Evolutionary conservation across 2,888 invertebrate species (phyloP).

Genomic region (Ptycholaimellus sp.): DNA sequence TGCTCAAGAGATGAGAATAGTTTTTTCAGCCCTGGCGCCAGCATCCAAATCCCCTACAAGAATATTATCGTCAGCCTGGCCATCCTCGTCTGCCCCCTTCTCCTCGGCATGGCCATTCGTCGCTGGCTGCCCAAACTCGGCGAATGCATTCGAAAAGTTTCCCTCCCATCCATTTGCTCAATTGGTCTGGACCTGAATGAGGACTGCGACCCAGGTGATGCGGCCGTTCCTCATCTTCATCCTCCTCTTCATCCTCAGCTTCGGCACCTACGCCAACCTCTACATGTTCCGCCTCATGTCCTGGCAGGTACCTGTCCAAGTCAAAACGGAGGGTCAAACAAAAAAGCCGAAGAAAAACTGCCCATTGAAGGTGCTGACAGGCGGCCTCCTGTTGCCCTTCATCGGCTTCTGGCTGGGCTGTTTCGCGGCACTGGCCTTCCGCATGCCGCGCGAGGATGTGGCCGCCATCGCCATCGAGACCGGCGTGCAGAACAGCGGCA

Average conservation of each 20-base stretch:
- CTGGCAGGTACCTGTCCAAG: too few relatives aligned
- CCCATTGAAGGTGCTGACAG: too few relatives aligned
- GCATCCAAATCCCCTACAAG: conserved; percentile 26
- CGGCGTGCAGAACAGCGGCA: conserved; percentile 28
- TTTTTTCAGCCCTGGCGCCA: conserved; percentile 3
- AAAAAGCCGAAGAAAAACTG: too few relatives aligned
- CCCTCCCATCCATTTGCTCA: too few relatives aligned
- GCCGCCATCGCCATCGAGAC: conserved; percentile 27
- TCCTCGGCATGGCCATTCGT: conserved; percentile 29
- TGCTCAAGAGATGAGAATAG: too few relatives aligned
- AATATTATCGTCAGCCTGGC: conserved; percentile 29
- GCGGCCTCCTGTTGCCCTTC: conserved; percentile 30
- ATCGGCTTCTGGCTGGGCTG: conserved; percentile 31
- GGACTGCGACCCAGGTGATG: conserved; percentile 17
- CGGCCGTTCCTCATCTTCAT: conserved; percentile 29
- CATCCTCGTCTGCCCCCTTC: conserved; percentile 29
- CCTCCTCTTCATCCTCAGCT: conserved; percentile 27
- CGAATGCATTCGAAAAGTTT: conserved; percentile 15
- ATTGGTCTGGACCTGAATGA: too few relatives aligned
- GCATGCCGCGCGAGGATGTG: conserved; percentile 17
- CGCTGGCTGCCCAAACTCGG: conserved; percentile 24
- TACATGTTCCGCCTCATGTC: conserved; percentile 30
- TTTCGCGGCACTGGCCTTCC: conserved; percentile 21
- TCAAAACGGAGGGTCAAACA: too few relatives aligned
- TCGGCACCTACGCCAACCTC: conserved; percentile 30